A percentile compares a stretch with the other conserved stretches of the same genome.
Conservation (phyloP, 2,113 vertebrate genomes). For the Hemiprocne comata region DNA sequence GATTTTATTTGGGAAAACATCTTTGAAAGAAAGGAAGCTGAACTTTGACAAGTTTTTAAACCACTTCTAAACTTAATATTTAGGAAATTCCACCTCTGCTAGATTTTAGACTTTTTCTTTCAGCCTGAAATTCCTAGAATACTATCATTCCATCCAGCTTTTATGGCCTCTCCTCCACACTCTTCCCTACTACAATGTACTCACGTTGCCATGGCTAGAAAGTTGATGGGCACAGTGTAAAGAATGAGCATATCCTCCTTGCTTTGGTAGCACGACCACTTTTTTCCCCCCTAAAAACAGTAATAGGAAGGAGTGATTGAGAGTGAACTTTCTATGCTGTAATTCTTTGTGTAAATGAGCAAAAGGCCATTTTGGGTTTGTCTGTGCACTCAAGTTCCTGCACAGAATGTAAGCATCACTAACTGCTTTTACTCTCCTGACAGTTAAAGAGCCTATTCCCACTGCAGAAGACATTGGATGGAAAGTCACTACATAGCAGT, state of each 20-base stretch:
- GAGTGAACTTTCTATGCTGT: not conserved
- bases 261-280: not conserved
- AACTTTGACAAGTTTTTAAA: not conserved
- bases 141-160: not conserved
- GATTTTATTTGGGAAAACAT: not conserved
- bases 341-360: not conserved
- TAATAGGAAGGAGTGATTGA: not conserved
- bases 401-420: not conserved
- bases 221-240: not conserved
- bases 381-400: not conserved
- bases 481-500: not conserved
- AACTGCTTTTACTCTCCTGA: not conserved
- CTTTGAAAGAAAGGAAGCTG: not conserved
- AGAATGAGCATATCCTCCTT: not conserved
- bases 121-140: not conserved
- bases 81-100: not conserved
- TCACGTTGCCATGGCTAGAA: not conserved
- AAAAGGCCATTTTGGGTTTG: not conserved
- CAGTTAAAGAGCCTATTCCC: not conserved
- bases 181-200: not conserved
- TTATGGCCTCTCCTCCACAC: not conserved
- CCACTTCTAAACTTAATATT: not conserved
- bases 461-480: constrained; percentile 8
- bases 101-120: not conserved
- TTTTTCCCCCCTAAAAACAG: not conserved